Evolutionary conservation across 2,113 vertebrate species (phyloP).

Genomic region (Rhagologus leucostigma): DNA sequence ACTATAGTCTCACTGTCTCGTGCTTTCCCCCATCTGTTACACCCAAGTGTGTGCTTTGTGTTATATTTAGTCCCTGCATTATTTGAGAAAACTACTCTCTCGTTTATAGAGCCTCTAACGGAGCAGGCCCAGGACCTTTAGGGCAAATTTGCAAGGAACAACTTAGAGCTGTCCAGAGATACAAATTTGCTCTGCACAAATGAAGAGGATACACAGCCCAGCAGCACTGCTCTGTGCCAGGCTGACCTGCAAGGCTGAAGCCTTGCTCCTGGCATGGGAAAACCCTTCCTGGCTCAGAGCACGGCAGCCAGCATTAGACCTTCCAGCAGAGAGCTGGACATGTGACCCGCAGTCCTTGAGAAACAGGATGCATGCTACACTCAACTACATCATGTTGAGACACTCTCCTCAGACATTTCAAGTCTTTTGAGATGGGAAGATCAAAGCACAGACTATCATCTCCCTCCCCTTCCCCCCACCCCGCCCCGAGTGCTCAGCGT

Average conservation of each 20-base stretch:
- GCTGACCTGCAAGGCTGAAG: not conserved
- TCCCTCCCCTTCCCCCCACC: not conserved
- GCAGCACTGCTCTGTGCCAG: not conserved
- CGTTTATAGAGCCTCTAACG: not conserved
- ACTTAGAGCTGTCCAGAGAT: not conserved
- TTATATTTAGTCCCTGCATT: not conserved
- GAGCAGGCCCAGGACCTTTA: not conserved
- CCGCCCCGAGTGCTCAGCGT: not conserved
- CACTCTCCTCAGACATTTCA: not conserved
- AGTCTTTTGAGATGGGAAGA: conserved; percentile 10
- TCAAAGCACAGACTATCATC: conserved; percentile 18
- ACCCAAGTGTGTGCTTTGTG: not conserved
- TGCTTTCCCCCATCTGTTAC: conserved; percentile 26
- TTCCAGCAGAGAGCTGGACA: not conserved
- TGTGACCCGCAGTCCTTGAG: not conserved
- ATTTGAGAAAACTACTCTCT: not conserved
- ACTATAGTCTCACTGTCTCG: not conserved
- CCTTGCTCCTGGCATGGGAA: not conserved
- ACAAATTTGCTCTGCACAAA: rapidly evolving
- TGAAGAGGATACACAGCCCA: not conserved
- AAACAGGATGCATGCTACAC: not conserved
- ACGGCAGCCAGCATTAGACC: not conserved
- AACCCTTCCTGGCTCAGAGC: not conserved
- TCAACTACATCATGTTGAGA: not conserved
- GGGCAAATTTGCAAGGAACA: not conserved